phyloP scores from a whole-genome alignment of 2,888 invertebrate species.

The Caenorhabditis uteleia region DNA sequence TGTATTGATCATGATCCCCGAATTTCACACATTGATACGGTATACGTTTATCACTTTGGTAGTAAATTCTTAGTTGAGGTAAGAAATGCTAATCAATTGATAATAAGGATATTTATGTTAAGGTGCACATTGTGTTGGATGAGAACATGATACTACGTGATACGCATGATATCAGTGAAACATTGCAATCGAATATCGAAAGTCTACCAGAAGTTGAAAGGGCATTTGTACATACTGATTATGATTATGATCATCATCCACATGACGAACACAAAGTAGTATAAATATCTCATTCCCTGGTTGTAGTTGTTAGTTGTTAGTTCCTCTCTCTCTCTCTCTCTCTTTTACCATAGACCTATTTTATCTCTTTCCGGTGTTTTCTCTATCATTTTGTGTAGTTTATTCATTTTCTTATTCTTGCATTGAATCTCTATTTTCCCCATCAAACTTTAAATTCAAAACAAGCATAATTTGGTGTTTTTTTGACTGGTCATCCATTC shows the following conservation, averaged over 20 bases:
- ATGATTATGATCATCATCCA: slow-evolving; percentile 72
- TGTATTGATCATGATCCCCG: slow-evolving; percentile 64
- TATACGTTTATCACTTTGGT: slow-evolving; percentile 73
- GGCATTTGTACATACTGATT: slow-evolving; percentile 74
- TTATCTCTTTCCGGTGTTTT: too few relatives aligned
- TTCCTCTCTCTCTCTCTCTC: too few relatives aligned
- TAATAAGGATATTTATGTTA: not conserved
- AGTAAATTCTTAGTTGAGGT: slow-evolving; percentile 71
- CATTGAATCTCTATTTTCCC: too few relatives aligned
- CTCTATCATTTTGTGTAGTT: too few relatives aligned
- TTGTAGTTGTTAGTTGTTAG: too few relatives aligned
- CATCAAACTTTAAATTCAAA: too few relatives aligned
- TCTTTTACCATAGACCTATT: too few relatives aligned
- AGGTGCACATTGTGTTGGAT: slow-evolving; percentile 71
- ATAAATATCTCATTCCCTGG: slow-evolving; percentile 54
- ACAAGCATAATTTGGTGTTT: too few relatives aligned
- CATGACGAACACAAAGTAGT: slow-evolving; percentile 72
- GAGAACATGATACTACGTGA: slow-evolving; percentile 70
- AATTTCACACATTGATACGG: slow-evolving; percentile 71
- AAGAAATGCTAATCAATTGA: not conserved
- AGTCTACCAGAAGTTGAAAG: slow-evolving; percentile 72
- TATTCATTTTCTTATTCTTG: too few relatives aligned
- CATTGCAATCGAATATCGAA: slow-evolving; percentile 72
- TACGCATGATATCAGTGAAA: slow-evolving; percentile 73
- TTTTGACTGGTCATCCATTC: too few relatives aligned